phyloP scores from a whole-genome alignment of 92 coral and sea anemone genomes.

The Paragorgia papillata region DNA sequence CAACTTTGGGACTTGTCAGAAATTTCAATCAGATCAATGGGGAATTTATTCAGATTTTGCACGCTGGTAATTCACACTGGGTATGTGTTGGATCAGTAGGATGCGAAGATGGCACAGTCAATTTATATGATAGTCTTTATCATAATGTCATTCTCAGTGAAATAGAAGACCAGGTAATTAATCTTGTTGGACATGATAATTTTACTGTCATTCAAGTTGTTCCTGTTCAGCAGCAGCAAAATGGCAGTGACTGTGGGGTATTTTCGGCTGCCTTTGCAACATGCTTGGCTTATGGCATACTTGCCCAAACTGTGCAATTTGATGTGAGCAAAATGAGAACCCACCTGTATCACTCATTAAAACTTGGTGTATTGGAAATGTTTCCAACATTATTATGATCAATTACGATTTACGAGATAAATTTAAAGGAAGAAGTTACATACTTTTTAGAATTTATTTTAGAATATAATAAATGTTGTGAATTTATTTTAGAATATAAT shows the following conservation, averaged over 20 bases:
- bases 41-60: constrained; percentile 55
- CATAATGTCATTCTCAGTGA: constrained; percentile 48
- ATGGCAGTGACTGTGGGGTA: constrained; percentile 60
- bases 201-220: constrained; percentile 53
- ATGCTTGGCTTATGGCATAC: constrained; percentile 48
- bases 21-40: constrained; percentile 40
- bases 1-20: constrained; percentile 19
- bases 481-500: no score
- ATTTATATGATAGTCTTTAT: constrained; percentile 53
- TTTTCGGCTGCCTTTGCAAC: constrained; percentile 56
- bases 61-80: constrained; percentile 51
- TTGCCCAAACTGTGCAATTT: constrained; percentile 36
- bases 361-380: no score
- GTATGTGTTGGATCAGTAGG: constrained; percentile 58
- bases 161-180: constrained; percentile 26
- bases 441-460: no score
- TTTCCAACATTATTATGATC: no score
- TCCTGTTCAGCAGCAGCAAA: constrained; percentile 56
- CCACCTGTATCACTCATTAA: no score
- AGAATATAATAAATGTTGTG: no score
- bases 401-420: no score
- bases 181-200: constrained; percentile 1
- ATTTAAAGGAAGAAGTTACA: no score
- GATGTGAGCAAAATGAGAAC: constrained; percentile 6
- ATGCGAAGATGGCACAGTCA: constrained; percentile 39